These are phyloP conservation scores for Galaxias olidus DNA, from an alignment of 2,797 vertebrate species.

Conservation along the genomic window DNA sequence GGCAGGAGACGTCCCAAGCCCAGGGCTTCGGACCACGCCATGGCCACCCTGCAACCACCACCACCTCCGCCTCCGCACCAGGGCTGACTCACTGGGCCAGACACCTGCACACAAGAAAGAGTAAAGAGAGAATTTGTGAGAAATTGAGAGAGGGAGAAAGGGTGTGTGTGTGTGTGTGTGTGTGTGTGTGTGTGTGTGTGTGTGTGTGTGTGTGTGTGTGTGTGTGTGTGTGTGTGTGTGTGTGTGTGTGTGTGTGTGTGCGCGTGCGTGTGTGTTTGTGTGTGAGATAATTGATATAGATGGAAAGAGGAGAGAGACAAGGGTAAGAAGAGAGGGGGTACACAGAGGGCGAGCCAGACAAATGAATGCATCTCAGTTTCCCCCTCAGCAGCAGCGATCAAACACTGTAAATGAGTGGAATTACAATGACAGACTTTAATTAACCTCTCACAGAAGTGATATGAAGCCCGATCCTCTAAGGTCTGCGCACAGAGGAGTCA, in stretches of 20 bases:
- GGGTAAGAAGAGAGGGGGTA: background rate
- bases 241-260: too few relatives aligned
- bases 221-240: too few relatives aligned
- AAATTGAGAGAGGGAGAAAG: slow-evolving; percentile 19
- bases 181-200: too few relatives aligned
- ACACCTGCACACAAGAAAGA: slow-evolving; percentile 68
- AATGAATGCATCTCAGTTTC: slow-evolving; percentile 51
- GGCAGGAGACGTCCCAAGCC: slow-evolving; percentile 75
- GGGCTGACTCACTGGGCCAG: slow-evolving; percentile 73
- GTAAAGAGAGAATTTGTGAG: too few relatives aligned
- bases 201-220: too few relatives aligned
- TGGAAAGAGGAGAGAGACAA: slow-evolving; percentile 5
- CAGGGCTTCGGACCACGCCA: slow-evolving; percentile 68
- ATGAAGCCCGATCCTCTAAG: slow-evolving; percentile 45
- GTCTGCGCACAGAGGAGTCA: too few relatives aligned
- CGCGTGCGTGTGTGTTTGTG: too few relatives aligned
- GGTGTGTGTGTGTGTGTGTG: too few relatives aligned
- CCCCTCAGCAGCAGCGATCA: slow-evolving; percentile 46
- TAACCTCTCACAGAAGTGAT: slow-evolving; percentile 45
- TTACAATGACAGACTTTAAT: slow-evolving; percentile 61
- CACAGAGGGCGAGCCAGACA: slow-evolving; percentile 31
- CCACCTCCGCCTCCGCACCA: slow-evolving; percentile 42
- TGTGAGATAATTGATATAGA: slow-evolving; percentile 37
- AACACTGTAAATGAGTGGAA: slow-evolving; percentile 52
- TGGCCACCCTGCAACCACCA: slow-evolving; percentile 61